phyloP scores from a whole-genome alignment of 2,888 invertebrate genomes.

The Pollenia labialis region DNA sequence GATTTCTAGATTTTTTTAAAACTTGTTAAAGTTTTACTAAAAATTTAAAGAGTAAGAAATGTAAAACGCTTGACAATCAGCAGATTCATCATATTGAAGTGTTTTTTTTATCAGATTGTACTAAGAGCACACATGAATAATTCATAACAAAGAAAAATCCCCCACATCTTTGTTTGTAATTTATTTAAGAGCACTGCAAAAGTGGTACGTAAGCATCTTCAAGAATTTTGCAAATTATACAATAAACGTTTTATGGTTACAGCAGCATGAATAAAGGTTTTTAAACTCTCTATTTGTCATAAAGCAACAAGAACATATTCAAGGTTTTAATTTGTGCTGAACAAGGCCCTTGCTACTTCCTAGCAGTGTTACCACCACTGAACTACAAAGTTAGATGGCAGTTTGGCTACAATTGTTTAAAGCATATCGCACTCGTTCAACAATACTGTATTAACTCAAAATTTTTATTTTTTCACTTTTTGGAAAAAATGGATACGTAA shows the following conservation, averaged over 20 bases:
- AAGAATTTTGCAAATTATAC: conserved; percentile 25
- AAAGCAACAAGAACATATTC: conserved; percentile 32
- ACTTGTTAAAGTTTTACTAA: too few relatives aligned
- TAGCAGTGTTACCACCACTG: neutral
- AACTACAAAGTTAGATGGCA: too few relatives aligned
- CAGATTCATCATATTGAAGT: too few relatives aligned
- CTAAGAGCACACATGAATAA: neutral
- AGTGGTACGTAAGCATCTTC: conserved; percentile 18
- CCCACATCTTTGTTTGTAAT: neutral
- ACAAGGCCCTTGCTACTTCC: neutral
- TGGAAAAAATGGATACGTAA: too few relatives aligned
- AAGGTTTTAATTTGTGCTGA: conserved; percentile 34
- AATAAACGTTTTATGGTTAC: conserved; percentile 17
- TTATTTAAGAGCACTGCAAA: neutral
- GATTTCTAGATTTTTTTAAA: too few relatives aligned
- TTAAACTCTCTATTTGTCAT: conserved; percentile 31
- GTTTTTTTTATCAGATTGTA: neutral
- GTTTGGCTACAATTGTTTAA: too few relatives aligned
- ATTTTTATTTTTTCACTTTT: too few relatives aligned
- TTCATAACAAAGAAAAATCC: conserved; percentile 20
- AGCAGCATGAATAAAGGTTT: conserved; percentile 33
- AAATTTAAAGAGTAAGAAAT: too few relatives aligned
- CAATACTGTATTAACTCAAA: too few relatives aligned
- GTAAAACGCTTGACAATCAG: too few relatives aligned
- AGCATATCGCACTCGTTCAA: too few relatives aligned